phyloP scores from a whole-genome alignment of 2,888 invertebrate genomes.

The Mactromeris polynyma region DNA sequence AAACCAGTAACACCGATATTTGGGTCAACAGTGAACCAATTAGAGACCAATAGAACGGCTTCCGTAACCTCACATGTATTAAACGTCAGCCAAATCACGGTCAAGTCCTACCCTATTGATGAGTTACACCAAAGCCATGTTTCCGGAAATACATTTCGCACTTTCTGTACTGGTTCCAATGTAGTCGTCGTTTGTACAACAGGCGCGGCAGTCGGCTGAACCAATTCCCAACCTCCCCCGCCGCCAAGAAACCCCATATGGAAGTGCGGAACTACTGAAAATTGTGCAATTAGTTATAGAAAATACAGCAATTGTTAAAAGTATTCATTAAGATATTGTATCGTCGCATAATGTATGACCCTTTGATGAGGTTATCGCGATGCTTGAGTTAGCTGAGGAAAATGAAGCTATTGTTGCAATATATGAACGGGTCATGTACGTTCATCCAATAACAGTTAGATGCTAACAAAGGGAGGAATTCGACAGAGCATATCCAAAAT shows the following conservation, averaged over 20 bases:
- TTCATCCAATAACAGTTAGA: too few relatives aligned
- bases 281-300: neutral
- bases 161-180: constrained; percentile 22
- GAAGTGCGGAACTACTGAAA: neutral
- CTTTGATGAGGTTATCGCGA: too few relatives aligned
- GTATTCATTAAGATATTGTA: too few relatives aligned
- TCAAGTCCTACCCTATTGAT: constrained; percentile 89
- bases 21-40: neutral
- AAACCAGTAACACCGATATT: too few relatives aligned
- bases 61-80: neutral
- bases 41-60: neutral
- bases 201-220: neutral
- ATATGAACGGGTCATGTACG: too few relatives aligned
- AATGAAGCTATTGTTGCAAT: too few relatives aligned
- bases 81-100: neutral
- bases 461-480: too few relatives aligned
- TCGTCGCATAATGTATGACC: too few relatives aligned
- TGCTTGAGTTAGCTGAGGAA: too few relatives aligned
- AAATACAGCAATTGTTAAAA: too few relatives aligned
- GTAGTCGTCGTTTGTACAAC: neutral
- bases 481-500: too few relatives aligned
- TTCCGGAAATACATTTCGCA: constrained; percentile 46
- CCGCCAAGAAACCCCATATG: neutral
- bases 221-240: neutral
- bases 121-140: constrained; percentile 80